phyloP scores from a whole-genome alignment of 2,888 invertebrate genomes.

The Encarsia formosa region DNA sequence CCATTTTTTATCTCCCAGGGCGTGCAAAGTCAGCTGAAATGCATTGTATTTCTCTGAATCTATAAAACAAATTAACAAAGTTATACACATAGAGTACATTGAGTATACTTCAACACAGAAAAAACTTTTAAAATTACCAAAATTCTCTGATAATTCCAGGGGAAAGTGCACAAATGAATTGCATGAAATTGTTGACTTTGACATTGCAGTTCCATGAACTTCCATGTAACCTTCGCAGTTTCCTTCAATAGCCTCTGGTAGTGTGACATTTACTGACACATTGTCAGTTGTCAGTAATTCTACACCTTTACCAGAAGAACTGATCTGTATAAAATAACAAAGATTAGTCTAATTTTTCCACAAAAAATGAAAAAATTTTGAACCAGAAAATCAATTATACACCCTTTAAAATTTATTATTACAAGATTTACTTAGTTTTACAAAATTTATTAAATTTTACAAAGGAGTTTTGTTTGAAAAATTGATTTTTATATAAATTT shows the following conservation, averaged over 20 bases:
- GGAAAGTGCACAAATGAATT: constrained; percentile 34
- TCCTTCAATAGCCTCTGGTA: constrained; percentile 36
- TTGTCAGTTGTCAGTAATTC: constrained; percentile 42
- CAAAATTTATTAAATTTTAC: no score
- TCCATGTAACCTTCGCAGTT: constrained; percentile 39
- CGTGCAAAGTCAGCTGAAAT: constrained; percentile 30
- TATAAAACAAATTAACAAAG: constrained; percentile 22
- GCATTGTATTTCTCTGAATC: constrained; percentile 36
- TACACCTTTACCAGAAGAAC: constrained; percentile 36
- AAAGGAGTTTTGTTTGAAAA: no score
- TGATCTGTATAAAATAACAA: constrained; percentile 38
- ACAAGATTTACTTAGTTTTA: no score
- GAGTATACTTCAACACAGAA: neutral
- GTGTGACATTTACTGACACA: constrained; percentile 38
- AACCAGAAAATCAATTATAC: no score
- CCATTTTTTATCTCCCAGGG: constrained; percentile 33
- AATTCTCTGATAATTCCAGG: constrained; percentile 31
- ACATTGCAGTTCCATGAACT: constrained; percentile 39
- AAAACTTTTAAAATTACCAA: constrained; percentile 35
- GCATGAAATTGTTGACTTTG: constrained; percentile 41
- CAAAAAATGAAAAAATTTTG: no score
- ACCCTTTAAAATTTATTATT: constrained; percentile 4
- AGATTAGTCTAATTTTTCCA: no score
- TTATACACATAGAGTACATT: neutral
- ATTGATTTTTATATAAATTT: no score